A percentile compares a stretch with the other conserved stretches of the same genome.
Conservation (phyloP, 2,797 vertebrate species). For the Miopithecus talapoin region DNA sequence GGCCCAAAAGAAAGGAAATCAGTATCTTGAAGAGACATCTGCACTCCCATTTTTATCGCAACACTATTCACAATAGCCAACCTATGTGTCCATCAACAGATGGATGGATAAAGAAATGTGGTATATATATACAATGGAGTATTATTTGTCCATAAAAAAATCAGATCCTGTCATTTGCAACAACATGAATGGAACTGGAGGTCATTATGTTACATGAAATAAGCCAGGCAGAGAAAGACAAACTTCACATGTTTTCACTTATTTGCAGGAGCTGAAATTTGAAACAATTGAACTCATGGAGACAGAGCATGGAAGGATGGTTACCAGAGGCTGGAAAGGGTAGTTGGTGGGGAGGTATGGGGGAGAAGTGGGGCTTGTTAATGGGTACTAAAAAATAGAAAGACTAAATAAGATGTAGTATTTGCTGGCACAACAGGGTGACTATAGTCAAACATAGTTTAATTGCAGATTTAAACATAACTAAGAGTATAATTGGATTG, state of each 20-base stretch:
- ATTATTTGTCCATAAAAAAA: not conserved
- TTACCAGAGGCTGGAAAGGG: not conserved
- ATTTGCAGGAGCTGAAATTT: not conserved
- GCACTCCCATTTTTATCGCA: not conserved
- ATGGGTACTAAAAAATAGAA: not conserved
- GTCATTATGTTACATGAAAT: not conserved
- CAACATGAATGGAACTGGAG: not conserved
- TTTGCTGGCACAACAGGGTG: not conserved
- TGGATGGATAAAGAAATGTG: not conserved
- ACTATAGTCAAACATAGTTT: not conserved
- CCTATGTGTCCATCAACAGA: not conserved
- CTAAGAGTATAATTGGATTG: too few species aligned
- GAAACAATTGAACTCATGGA: not conserved
- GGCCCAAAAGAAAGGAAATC: not conserved
- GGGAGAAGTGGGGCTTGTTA: not conserved
- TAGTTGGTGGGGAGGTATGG: not conserved
- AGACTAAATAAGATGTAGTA: not conserved
- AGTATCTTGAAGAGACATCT: not conserved
- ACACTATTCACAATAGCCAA: not conserved
- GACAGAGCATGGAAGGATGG: not conserved
- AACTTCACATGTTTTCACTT: not conserved
- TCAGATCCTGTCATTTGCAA: not conserved
- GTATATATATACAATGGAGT: not conserved
- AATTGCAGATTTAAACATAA: too few species aligned
- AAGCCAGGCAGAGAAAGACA: not conserved